Evolutionary conservation across 1,140 invertebrate species (phyloP).

Genomic region (Sycophila sp.): DNA sequence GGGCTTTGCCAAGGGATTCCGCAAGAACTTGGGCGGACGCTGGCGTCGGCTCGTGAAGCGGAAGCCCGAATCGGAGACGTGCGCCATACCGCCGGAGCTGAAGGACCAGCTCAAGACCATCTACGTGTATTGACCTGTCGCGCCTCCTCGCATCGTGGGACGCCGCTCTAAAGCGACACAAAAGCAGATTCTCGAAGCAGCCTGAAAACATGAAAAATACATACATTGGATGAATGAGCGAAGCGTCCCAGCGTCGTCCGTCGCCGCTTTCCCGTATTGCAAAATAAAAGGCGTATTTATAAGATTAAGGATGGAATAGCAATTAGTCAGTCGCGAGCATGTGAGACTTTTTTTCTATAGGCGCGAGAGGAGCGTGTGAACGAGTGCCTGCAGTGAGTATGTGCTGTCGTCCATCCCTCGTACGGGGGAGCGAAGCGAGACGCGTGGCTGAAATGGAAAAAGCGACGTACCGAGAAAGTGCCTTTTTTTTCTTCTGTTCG

Average conservation of each 20-base stretch:
- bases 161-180: too few species aligned
- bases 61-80: slow-evolving; percentile 81
- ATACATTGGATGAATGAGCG: background rate
- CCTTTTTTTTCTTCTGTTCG: slow-evolving; percentile 16
- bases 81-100: slow-evolving; percentile 85
- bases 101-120: slow-evolving; percentile 89
- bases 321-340: slow-evolving; percentile 19
- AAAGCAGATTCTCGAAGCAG: background rate
- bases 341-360: slow-evolving; percentile 22
- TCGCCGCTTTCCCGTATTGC: slow-evolving; percentile 50
- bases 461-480: slow-evolving; percentile 10
- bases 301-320: slow-evolving; percentile 28
- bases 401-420: too few species aligned
- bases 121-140: slow-evolving; percentile 81
- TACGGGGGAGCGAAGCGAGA: slow-evolving; percentile 3
- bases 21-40: slow-evolving; percentile 83
- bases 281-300: slow-evolving; percentile 44
- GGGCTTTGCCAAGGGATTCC: slow-evolving; percentile 79
- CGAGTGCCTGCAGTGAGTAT: too few species aligned
- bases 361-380: background rate
- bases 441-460: background rate
- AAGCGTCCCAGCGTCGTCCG: background rate
- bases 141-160: too few species aligned
- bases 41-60: slow-evolving; percentile 83
- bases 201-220: background rate